Evolutionary conservation across 2,113 vertebrate species (phyloP).

Genomic region (Lophotis ruficrista): DNA sequence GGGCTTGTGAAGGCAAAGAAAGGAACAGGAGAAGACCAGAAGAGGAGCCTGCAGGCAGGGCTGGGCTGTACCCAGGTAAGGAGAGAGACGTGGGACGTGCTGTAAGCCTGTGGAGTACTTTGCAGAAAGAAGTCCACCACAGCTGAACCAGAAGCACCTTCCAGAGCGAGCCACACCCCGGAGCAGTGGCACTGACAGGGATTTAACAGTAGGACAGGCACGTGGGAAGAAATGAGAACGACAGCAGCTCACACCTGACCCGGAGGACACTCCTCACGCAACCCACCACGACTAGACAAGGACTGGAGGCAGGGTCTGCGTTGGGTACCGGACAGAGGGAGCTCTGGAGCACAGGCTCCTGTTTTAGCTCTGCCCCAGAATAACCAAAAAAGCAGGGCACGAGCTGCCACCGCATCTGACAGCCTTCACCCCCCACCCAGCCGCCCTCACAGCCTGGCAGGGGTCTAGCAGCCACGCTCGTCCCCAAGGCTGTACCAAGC

Average conservation of each 20-base stretch:
- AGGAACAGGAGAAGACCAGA: background rate
- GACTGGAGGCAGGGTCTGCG: background rate
- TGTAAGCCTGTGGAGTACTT: background rate
- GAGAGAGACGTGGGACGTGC: background rate
- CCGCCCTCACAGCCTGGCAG: background rate
- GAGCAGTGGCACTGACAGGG: background rate
- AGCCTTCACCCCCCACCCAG: background rate
- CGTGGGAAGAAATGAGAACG: background rate
- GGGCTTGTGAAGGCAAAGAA: background rate
- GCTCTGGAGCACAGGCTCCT: background rate
- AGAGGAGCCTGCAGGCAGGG: background rate
- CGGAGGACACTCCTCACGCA: background rate
- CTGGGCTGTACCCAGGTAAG: background rate
- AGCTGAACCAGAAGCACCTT: background rate
- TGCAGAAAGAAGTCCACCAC: background rate
- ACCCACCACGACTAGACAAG: background rate
- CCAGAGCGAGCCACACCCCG: background rate
- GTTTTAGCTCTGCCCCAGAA: background rate
- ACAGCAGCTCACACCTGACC: background rate
- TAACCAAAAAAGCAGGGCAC: background rate
- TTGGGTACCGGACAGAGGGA: background rate
- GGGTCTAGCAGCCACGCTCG: fast-evolving
- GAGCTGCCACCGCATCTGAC: background rate
- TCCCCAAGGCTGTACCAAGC: background rate
- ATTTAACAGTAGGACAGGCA: background rate